These are phyloP conservation scores for Drosophila lacicola DNA, from an alignment of 2,888 invertebrate genomes.

Conservation along the genomic window DNA sequence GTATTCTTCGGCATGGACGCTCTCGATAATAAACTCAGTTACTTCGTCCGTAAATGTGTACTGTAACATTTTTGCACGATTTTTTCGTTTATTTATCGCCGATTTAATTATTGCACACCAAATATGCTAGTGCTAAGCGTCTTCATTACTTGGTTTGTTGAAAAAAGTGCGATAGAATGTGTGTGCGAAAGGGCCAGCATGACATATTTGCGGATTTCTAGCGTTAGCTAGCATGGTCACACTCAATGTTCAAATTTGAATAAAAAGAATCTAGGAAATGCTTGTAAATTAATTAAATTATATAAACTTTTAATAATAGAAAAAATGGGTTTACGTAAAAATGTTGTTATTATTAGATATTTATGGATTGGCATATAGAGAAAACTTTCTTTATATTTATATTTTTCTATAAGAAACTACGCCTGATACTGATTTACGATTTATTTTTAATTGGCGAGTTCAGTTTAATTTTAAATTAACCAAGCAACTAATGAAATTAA, in stretches of 20 bases:
- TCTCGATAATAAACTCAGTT: constrained; percentile 37
- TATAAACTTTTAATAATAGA: too few species aligned
- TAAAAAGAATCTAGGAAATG: background rate
- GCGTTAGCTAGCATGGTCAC: background rate
- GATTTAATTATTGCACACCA: constrained; percentile 1
- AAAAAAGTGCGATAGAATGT: background rate
- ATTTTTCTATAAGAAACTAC: too few species aligned
- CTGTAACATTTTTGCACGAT: constrained; percentile 8
- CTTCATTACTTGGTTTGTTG: constrained; percentile 4
- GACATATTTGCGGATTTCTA: background rate
- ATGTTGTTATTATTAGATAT: too few species aligned
- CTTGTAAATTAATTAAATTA: too few species aligned
- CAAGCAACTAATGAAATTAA: too few species aligned
- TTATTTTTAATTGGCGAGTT: too few species aligned
- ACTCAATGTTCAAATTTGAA: background rate
- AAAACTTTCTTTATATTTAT: too few species aligned
- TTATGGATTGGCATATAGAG: too few species aligned
- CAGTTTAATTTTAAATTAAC: too few species aligned
- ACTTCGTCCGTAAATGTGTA: constrained; percentile 27
- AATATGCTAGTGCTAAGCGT: background rate
- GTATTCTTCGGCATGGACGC: constrained; percentile 26
- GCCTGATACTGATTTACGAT: too few species aligned
- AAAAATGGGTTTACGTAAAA: too few species aligned
- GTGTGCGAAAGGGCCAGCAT: background rate
- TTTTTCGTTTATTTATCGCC: background rate